These are phyloP conservation scores for Sphaeramia orbicularis DNA, from an alignment of 2,797 vertebrate genomes.

Conservation along the genomic window DNA sequence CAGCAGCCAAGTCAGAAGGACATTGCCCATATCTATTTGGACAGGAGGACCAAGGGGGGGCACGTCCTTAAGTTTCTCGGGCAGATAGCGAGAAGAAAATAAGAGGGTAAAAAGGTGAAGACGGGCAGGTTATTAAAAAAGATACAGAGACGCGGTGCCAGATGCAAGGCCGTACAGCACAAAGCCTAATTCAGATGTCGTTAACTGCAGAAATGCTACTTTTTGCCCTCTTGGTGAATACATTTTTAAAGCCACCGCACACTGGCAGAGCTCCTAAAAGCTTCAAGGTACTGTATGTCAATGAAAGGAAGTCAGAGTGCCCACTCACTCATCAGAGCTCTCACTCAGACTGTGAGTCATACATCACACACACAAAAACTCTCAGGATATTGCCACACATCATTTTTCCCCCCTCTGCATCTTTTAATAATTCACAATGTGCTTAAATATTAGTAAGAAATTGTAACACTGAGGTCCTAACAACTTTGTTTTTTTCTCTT, in stretches of 20 bases:
- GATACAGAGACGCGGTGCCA: constrained; percentile 18
- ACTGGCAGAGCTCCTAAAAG: constrained; percentile 3
- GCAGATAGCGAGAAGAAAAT: constrained; percentile 21
- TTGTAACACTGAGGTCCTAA: no score
- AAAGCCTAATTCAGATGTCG: constrained; percentile 36
- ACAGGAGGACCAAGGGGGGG: constrained; percentile 29
- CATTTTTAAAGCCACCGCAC: constrained; percentile 13
- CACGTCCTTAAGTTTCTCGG: constrained; percentile 34
- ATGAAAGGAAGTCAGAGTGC: constrained; percentile 13
- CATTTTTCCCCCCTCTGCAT: neutral
- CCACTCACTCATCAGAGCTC: neutral
- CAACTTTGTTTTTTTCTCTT: no score
- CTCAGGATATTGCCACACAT: neutral
- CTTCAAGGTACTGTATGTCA: constrained; percentile 5
- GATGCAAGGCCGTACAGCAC: constrained; percentile 8
- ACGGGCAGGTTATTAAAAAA: constrained; percentile 52
- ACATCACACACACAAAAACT: constrained; percentile 4
- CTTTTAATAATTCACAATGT: no score
- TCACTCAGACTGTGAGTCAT: constrained; percentile 12
- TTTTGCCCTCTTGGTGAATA: constrained; percentile 22
- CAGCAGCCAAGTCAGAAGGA: constrained; percentile 47
- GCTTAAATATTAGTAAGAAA: no score
- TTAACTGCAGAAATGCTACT: constrained; percentile 8
- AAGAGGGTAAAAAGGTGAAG: constrained; percentile 51
- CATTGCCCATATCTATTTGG: constrained; percentile 57